Evolutionary conservation across 2,113 vertebrate species (phyloP), one percentile per base, ranked within the genome.

Genomic region (Tragelaphus buxtoni): DNA sequence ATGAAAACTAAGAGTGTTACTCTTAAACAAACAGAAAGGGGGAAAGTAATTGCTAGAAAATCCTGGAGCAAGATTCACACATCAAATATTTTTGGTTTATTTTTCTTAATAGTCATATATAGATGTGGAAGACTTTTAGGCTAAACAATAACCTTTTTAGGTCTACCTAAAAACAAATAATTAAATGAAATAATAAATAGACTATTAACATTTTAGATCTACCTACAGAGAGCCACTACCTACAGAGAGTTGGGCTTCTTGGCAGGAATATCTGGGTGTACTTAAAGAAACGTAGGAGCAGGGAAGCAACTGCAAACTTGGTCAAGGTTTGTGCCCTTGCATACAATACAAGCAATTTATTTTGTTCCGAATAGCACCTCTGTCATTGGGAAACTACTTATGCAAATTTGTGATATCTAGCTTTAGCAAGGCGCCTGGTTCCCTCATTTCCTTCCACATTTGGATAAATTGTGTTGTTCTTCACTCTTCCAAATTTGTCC

Each of bases 311-410:
- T 13, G 5, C 72, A 84, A 61, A 89, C 58, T 76, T 77, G 92
- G 90, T 92, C 90, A 95, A 92, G 97, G 93, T 97, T 97, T 95
- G 86, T 96, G 95, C 96, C 96, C 97, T 96, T 95, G 97, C 85
- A 77, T 93, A 89, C 96, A 98, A 95, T 95, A 96, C 97, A 97
- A 97, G 97, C 95, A 97, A 98, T 98, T 98, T 98, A 97, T 98
- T 98, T 98, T 98, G 97, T 98, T 98, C 14, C 0, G 76, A 98
- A 63, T 97, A 97, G 93, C 97, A 97, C 97, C 95, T 98, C 47
- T 88, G 88, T 97, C 91, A 88, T 95, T 97, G 95, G 97, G 90
- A 95, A 98, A 98, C 97, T 97, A 95, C 96, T 98, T 98, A 98
- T 98, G 97, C 96, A 98, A 98, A 98, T 98, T 35, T 90, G 96